Percentiles rank a stretch among this genome's conserved stretches.
Conservation (phyloP, 2,797 vertebrate species). For the Podarcis lilfordi region DNA sequence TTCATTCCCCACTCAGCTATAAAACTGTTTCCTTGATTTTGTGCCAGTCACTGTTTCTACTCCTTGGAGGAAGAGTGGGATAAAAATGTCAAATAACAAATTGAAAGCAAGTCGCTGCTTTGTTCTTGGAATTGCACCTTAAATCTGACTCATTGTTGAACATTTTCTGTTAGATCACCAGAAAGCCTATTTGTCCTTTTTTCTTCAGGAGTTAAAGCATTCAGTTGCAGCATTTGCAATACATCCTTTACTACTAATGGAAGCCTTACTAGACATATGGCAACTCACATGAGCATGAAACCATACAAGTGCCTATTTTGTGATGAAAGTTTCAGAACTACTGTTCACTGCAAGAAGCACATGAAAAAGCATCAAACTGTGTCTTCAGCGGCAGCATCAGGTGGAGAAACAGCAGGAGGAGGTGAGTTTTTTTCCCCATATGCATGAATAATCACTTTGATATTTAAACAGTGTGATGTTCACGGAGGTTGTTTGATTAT, state of each 20-base stretch:
- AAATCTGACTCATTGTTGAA: constrained; percentile 27
- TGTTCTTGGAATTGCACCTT: not conserved
- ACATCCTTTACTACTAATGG: constrained; percentile 97
- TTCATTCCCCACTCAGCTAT: not conserved
- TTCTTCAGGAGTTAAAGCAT: constrained; percentile 91
- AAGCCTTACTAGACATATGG: constrained; percentile 96
- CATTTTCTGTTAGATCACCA: constrained; percentile 33
- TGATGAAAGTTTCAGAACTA: constrained; percentile 92
- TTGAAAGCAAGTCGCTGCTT: not conserved
- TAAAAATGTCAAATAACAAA: not conserved
- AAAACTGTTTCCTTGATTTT: not conserved
- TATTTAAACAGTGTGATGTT: not conserved
- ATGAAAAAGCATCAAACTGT: constrained; percentile 90
- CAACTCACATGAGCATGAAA: constrained; percentile 90
- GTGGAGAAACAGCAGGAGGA: constrained; percentile 73
- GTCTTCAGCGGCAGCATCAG: constrained; percentile 64
- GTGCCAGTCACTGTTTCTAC: not conserved
- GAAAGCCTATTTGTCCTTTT: constrained; percentile 14
- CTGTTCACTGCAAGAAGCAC: constrained; percentile 91
- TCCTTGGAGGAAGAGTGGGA: not conserved
- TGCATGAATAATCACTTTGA: not conserved
- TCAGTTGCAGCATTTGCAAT: constrained; percentile 90
- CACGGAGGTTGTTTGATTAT: not conserved
- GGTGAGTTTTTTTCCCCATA: constrained; percentile 68
- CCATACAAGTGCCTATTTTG: constrained; percentile 95